phyloP scores from a whole-genome alignment of 1,140 invertebrate species.

The Heterodera schachtii region DNA sequence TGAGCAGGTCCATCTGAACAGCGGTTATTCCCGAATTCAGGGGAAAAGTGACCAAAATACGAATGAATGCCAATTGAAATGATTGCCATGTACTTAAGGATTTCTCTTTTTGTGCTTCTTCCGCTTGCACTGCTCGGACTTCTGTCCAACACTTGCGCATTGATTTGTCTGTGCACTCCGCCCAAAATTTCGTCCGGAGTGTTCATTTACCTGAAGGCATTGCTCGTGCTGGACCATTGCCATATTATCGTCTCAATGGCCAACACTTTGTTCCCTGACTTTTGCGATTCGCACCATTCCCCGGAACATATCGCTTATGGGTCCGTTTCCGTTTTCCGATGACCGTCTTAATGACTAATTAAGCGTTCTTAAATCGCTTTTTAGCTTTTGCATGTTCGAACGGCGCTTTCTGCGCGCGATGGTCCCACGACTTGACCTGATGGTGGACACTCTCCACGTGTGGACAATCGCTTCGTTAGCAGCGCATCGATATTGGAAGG shows the following conservation, averaged over 20 bases:
- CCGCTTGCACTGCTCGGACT: conserved; percentile 60
- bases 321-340: conserved; percentile 26
- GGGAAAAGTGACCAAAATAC: too few relatives aligned
- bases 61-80: too few relatives aligned
- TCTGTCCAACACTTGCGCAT: conserved; percentile 58
- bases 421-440: conserved; percentile 58
- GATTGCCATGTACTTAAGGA: conserved; percentile 1
- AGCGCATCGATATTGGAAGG: conserved; percentile 65
- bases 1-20: conserved; percentile 22
- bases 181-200: conserved; percentile 65
- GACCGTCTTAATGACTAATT: background rate
- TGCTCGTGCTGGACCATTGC: conserved; percentile 60
- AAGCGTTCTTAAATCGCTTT: conserved; percentile 14
- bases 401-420: conserved; percentile 57
- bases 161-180: conserved; percentile 62
- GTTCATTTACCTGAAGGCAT: conserved; percentile 64
- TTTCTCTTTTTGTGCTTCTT: conserved; percentile 58
- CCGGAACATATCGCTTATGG: conserved; percentile 58
- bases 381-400: conserved; percentile 61
- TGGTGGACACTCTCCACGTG: conserved; percentile 59
- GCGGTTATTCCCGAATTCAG: background rate
- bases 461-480: conserved; percentile 65
- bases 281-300: conserved; percentile 62
- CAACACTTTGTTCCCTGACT: conserved; percentile 56
- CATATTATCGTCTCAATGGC: conserved; percentile 57